Conservation (phyloP, 2,797 vertebrate genomes). For the Chaenodraco wilsoni region DNA sequence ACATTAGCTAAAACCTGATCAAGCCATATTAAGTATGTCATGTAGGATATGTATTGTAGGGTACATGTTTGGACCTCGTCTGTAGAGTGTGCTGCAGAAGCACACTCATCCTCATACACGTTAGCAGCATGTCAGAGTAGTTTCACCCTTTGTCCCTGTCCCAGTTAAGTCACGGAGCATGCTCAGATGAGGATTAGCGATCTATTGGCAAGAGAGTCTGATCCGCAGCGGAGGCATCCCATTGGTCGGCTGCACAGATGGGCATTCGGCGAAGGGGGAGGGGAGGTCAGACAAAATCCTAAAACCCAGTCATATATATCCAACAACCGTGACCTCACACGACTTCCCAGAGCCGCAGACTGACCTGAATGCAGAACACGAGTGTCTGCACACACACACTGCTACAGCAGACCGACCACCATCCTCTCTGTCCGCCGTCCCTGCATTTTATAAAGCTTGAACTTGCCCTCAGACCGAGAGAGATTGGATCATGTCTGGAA, state of each 20-base stretch:
- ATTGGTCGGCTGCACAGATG: constrained; percentile 75
- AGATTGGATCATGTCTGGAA: constrained; percentile 75
- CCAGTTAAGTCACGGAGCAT: constrained; percentile 71
- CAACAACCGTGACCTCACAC: constrained; percentile 35
- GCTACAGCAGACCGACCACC: neutral
- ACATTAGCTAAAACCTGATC: constrained; percentile 10
- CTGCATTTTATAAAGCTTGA: constrained; percentile 46
- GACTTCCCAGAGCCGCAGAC: constrained; percentile 25
- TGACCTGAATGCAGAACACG: neutral
- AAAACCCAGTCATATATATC: constrained; percentile 47
- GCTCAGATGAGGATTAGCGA: constrained; percentile 77
- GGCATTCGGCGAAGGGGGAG: constrained; percentile 37
- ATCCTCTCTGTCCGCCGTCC: constrained; percentile 18
- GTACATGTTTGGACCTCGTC: neutral
- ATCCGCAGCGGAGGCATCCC: constrained; percentile 58
- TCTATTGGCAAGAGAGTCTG: constrained; percentile 71
- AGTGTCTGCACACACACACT: neutral
- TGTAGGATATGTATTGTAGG: constrained; percentile 12
- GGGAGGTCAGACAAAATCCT: constrained; percentile 63
- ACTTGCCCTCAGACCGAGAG: constrained; percentile 44
- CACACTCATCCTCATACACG: constrained; percentile 21
- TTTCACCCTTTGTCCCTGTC: constrained; percentile 58
- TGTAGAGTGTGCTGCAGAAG: neutral
- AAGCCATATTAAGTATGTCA: neutral
- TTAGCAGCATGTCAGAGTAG: constrained; percentile 49